Conservation (phyloP, 2,888 invertebrate genomes). For the Stenolophus ochropezus region DNA sequence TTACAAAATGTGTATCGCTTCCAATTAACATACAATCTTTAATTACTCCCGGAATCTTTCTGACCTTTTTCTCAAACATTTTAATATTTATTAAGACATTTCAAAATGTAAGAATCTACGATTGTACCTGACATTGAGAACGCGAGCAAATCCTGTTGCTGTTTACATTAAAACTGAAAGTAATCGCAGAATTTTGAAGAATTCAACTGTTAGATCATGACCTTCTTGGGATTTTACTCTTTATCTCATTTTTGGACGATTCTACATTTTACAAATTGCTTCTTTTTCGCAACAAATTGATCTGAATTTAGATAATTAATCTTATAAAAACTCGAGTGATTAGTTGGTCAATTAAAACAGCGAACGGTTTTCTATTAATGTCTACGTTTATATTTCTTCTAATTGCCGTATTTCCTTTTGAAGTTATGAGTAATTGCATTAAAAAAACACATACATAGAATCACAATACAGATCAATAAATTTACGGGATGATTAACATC, state of each 20-base stretch:
- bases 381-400: conserved; percentile 5
- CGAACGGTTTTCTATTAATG: conserved; percentile 4
- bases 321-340: conserved; percentile 1
- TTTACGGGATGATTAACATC: background rate
- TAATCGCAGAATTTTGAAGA: conserved; percentile 28
- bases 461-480: background rate
- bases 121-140: conserved; percentile 49
- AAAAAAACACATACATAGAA: background rate
- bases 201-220: conserved; percentile 4
- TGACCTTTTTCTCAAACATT: conserved; percentile 49
- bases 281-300: conserved; percentile 10
- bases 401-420: background rate
- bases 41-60: conserved; percentile 48
- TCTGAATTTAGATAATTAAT: background rate
- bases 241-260: background rate
- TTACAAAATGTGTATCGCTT: conserved; percentile 38
- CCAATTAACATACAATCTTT: conserved; percentile 53
- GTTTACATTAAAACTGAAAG: conserved; percentile 41
- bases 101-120: conserved; percentile 41
- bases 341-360: conserved; percentile 13
- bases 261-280: background rate
- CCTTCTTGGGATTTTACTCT: conserved; percentile 15
- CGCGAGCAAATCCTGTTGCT: conserved; percentile 35
- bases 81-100: conserved; percentile 51
- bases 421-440: background rate